Evolutionary conservation across 2,888 invertebrate species (phyloP).

Genomic region (Patella depressa): DNA sequence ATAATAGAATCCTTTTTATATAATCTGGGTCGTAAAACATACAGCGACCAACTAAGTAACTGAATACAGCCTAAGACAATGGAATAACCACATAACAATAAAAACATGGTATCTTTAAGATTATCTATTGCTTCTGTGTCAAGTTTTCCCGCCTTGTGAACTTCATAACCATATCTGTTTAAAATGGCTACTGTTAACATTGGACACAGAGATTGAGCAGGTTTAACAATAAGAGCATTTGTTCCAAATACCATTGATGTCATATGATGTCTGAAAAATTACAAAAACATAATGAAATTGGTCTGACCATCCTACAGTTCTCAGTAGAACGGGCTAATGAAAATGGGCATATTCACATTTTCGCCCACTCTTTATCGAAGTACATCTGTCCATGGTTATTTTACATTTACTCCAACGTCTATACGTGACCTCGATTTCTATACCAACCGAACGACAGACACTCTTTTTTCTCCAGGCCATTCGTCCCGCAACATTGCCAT

Average conservation of each 20-base stretch:
- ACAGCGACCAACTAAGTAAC: constrained; percentile 52
- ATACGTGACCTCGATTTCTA: no score
- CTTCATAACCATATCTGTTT: constrained; percentile 61
- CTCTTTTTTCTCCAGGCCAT: no score
- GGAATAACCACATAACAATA: constrained; percentile 51
- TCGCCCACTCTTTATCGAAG: no score
- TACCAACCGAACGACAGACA: no score
- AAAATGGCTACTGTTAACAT: constrained; percentile 65
- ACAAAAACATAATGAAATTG: no score
- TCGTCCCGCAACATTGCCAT: no score
- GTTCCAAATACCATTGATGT: constrained; percentile 68
- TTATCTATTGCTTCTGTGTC: constrained; percentile 16
- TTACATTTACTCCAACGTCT: no score
- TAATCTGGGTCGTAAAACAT: background rate
- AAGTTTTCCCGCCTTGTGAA: constrained; percentile 39
- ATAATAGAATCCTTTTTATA: no score
- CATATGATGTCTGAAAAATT: constrained; percentile 62
- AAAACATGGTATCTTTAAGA: constrained; percentile 57
- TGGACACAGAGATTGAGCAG: constrained; percentile 67
- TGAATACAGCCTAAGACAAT: constrained; percentile 55
- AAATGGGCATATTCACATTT: no score
- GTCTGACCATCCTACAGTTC: background rate
- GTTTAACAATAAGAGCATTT: constrained; percentile 68
- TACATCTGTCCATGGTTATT: no score
- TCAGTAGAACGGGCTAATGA: background rate